Base-by-base conservation (phyloP, 2,113 vertebrate species). In the Thymallus thymallus region DNA sequence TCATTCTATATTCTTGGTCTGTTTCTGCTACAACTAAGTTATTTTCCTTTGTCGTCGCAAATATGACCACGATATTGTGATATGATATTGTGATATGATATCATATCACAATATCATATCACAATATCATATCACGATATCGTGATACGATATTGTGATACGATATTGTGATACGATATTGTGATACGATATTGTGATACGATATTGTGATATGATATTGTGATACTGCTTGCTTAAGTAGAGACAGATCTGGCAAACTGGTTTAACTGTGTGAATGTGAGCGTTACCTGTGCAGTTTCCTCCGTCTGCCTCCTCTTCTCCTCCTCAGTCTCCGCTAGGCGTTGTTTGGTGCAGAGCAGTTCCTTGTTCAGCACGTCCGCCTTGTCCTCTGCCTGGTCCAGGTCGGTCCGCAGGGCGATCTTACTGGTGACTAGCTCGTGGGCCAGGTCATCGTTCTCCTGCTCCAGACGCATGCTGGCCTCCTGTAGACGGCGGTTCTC, bases 351-450 rank as follows among this genome's bases (percentile, higher is more conserved):
- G 89, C 95, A 85, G 65, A 98, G 94, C 68, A 99, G 93, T 80
- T 99, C 98, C 85, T 99, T 99, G 88, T 97, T 99, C 90, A 99
- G 69, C 72, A 98, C 94, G 51, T 99, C 98, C 0, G 98, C 96
- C 86, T 98, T 99, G 91, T 99, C 98, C 88, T 99, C 97, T 1
- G 94, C 96, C 98, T 99, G 96, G 87, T 99, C 98, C 76, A 99
- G 88, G 88, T 99, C 97, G 55, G 95, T 99, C 48, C 98, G 90
- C 73, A 99, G 93, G 41, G 98, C 97, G 9, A 99, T 99, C 92
- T 99, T 99, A 91, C 97, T 99, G 78, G 97, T 99, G 51, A 99
- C 97, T 68, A 99, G 95, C 71, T 99, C 98, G 0, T 99, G 98
- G 65, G 98, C 98, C 61, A 99, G 93, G 90, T 99, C 98, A 1